Conservation (phyloP, 2,797 vertebrate species). For the Sardinella longiceps region DNA sequence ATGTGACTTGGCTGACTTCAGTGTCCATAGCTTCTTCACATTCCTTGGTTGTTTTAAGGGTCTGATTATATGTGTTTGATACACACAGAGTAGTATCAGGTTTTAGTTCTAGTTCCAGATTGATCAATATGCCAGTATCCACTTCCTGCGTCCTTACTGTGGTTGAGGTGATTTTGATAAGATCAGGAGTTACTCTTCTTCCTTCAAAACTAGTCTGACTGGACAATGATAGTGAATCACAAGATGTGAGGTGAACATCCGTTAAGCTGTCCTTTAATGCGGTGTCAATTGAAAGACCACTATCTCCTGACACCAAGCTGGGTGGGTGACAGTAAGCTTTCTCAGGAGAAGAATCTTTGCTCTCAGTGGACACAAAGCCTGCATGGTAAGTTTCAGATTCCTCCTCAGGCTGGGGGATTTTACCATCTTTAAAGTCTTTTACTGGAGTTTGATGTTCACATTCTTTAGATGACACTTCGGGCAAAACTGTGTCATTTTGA, state of each 20-base stretch:
- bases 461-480: not conserved
- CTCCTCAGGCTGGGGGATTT: not conserved
- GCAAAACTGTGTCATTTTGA: not conserved
- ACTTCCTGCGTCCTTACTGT: not conserved
- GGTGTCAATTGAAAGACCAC: not conserved
- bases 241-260: not conserved
- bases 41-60: not conserved
- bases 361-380: not conserved
- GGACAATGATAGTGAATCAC: not conserved
- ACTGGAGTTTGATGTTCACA: not conserved
- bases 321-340: not conserved
- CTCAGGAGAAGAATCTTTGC: not conserved
- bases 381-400: not conserved
- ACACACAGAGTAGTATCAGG: not conserved
- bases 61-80: not conserved
- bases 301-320: not conserved
- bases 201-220: not conserved
- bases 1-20: not conserved
- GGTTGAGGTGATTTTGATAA: slow-evolving; percentile 37
- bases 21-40: not conserved
- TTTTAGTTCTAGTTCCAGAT: slow-evolving; percentile 25
- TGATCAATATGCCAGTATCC: slow-evolving; percentile 10
- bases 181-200: slow-evolving; percentile 45
- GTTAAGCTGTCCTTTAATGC: not conserved
- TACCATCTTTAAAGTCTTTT: not conserved